Conservation (phyloP, 1,140 invertebrate species). For the Drosophila ohnishii region DNA sequence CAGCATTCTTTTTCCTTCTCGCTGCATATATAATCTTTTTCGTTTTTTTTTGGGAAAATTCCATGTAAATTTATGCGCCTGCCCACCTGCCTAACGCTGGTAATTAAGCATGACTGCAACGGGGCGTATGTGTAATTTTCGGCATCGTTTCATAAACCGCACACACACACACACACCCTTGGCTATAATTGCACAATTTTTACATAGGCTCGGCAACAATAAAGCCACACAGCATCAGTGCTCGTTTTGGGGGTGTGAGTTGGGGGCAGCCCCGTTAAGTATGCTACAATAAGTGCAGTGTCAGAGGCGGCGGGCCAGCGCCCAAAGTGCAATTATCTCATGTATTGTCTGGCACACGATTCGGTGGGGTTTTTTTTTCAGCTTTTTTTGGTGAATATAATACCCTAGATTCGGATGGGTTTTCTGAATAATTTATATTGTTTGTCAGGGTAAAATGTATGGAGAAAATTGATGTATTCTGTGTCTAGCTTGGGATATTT, state of each 20-base stretch:
- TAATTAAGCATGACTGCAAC: conserved; percentile 77
- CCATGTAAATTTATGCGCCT: conserved; percentile 73
- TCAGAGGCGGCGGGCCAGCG: conserved; percentile 66
- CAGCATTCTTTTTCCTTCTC: conserved; percentile 41
- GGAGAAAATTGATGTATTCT: no score
- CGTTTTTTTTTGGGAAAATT: conserved; percentile 51
- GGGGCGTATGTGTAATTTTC: conserved; percentile 81
- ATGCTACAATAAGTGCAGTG: conserved; percentile 80
- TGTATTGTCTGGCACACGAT: conserved; percentile 74
- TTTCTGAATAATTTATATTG: neutral
- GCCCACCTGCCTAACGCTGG: conserved; percentile 39
- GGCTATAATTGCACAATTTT: conserved; percentile 71
- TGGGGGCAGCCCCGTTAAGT: conserved; percentile 64
- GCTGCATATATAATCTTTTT: conserved; percentile 12
- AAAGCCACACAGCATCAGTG: conserved; percentile 53
- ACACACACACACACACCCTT: conserved; percentile 31
- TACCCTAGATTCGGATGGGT: conserved; percentile 19
- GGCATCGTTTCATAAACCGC: conserved; percentile 77
- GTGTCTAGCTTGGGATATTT: no score
- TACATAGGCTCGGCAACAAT: conserved; percentile 75
- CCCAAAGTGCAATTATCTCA: conserved; percentile 81
- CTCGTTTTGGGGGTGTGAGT: conserved; percentile 16
- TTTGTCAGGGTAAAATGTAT: neutral
- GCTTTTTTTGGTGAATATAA: conserved; percentile 30
- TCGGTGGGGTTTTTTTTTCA: conserved; percentile 27